Evolutionary conservation across 2,113 vertebrate species (phyloP).

Genomic region (Oreochromis aureus): DNA sequence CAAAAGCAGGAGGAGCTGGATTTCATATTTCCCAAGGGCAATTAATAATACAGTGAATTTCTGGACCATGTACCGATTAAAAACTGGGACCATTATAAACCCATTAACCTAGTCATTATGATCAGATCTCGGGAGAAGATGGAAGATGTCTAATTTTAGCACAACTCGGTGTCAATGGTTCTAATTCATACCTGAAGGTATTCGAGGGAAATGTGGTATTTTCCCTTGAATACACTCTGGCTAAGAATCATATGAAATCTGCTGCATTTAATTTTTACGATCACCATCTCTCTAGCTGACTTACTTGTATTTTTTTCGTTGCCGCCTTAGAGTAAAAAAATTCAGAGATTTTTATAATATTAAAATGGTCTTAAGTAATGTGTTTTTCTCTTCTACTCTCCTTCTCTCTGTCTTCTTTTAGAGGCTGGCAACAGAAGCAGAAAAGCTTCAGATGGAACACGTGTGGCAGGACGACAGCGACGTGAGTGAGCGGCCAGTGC

Average conservation of each 20-base stretch:
- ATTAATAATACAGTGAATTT: slow-evolving; percentile 64
- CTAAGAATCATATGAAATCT: neutral
- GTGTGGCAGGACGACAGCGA: slow-evolving; percentile 82
- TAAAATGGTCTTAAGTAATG: neutral
- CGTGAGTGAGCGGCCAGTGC: slow-evolving; percentile 66
- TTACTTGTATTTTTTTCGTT: neutral
- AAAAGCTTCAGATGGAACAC: slow-evolving; percentile 80
- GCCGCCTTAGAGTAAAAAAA: neutral
- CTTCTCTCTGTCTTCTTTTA: slow-evolving; percentile 50
- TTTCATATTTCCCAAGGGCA: slow-evolving; percentile 63
- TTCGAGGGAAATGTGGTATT: neutral
- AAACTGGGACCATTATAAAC: slow-evolving; percentile 60
- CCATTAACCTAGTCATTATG: slow-evolving; percentile 73
- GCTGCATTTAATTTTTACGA: neutral
- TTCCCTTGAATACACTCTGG: neutral
- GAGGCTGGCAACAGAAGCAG: slow-evolving; percentile 82
- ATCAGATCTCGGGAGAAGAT: slow-evolving; percentile 49
- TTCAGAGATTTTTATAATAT: neutral
- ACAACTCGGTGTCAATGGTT: neutral
- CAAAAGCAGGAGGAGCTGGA: slow-evolving; percentile 8
- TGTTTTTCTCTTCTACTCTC: neutral
- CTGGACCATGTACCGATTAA: slow-evolving; percentile 65
- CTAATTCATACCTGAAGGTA: neutral
- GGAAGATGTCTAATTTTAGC: slow-evolving; percentile 58
- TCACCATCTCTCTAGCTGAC: neutral